phyloP scores from a whole-genome alignment of 2,888 invertebrate genomes.

The Galerucella nymphaeae region DNA sequence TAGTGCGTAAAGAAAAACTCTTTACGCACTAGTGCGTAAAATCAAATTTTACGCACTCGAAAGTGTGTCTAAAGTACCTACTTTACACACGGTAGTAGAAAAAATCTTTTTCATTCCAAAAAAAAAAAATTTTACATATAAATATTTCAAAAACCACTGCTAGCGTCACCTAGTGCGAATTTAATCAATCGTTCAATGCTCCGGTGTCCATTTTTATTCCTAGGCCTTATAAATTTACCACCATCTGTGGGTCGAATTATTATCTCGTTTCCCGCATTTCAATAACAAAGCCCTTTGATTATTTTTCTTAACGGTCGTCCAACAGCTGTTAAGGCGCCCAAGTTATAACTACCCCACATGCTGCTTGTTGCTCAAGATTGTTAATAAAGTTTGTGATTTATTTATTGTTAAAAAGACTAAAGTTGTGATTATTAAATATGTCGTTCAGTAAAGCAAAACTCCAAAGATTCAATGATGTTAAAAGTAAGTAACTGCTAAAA shows the following conservation, averaged over 20 bases:
- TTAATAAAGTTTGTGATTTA: conserved; percentile 19
- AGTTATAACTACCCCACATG: conserved; percentile 25
- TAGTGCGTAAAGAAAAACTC: no score
- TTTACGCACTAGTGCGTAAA: no score
- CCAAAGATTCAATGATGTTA: conserved; percentile 68
- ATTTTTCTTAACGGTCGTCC: conserved; percentile 43
- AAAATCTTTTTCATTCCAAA: no score
- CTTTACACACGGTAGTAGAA: no score
- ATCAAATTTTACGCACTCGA: no score
- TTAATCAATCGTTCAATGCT: not conserved
- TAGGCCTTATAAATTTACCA: not conserved
- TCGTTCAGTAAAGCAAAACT: conserved; percentile 71
- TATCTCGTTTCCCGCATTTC: conserved; percentile 1
- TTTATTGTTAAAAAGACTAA: conserved; percentile 18
- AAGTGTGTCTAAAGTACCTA: no score
- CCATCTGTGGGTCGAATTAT: conserved; percentile 4
- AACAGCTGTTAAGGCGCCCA: conserved; percentile 43
- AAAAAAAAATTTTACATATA: no score
- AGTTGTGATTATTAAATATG: conserved; percentile 58
- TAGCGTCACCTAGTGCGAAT: not conserved
- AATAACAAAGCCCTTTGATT: conserved; percentile 17
- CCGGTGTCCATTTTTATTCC: not conserved
- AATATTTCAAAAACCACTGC: not conserved
- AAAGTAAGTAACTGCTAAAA: conserved; percentile 63
- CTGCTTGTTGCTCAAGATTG: conserved; percentile 21